These are phyloP conservation scores for Amblyopsis hoosieri DNA, from an alignment of 2,797 vertebrate species.

Conservation along the genomic window DNA sequence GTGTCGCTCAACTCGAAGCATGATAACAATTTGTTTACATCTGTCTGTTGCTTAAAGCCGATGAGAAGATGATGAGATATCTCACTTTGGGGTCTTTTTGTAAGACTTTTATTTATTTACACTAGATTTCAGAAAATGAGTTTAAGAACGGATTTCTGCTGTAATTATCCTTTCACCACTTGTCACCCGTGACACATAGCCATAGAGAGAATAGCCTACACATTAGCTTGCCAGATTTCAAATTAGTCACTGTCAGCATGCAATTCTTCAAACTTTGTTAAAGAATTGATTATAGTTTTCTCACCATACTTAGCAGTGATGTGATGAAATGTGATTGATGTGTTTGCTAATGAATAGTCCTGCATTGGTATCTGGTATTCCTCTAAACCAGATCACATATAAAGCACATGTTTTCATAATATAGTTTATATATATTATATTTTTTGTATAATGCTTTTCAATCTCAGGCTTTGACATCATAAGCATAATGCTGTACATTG, in stretches of 20 bases:
- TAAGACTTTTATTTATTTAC: conserved; percentile 1
- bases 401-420: no score
- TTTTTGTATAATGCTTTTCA: no score
- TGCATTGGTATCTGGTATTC: background rate
- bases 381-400: background rate
- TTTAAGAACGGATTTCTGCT: background rate
- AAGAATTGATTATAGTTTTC: background rate
- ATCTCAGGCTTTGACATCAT: no score
- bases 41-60: background rate
- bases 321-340: background rate
- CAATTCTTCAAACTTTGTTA: background rate
- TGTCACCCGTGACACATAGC: background rate
- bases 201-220: background rate
- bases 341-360: background rate
- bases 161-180: background rate
- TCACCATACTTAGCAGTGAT: background rate
- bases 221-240: background rate
- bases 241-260: background rate
- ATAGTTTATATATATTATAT: no score
- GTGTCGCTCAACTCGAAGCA: background rate
- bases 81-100: conserved; percentile 3
- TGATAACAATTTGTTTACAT: background rate
- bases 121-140: background rate
- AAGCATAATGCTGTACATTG: no score
- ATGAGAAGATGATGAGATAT: background rate